Base-by-base conservation (phyloP, 2,113 vertebrate genomes). In the Anhinga anhinga region DNA sequence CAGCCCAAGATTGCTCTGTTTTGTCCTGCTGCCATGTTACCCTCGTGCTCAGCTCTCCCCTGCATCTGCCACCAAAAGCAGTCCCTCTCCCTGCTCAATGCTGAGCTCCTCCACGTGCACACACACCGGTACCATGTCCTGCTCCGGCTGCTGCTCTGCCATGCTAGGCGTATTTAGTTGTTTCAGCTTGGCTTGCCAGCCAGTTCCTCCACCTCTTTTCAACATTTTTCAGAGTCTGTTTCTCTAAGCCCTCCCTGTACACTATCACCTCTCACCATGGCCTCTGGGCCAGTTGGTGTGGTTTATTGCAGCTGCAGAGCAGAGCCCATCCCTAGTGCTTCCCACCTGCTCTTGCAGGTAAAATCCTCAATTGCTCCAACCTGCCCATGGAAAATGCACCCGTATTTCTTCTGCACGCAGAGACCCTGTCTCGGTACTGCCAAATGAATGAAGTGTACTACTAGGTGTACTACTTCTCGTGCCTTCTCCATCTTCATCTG, bases 41-140 rank as follows among this genome's bases (percentile, higher is more conserved):
- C 76, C 61, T 49, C 5, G 2, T 65, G 44, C 79, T 82, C 3
- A 2, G 22, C 25, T 80, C 30, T 93, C 63, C 79, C 49, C 70
- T 36, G 0, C 0, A 1, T 61, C 42, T 93, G 56, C 62, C 62
- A 45, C 61, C 12, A 16, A 42, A 79, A 85, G 44, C 40, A 40
- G 25, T 17, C 50, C 45, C 49, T 71, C 23, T 55, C n/a, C 29
- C 29, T n/a, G 30, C 81, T 76, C 6, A 0, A 9, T 8, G 25
- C 58, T 5, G 32, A 77, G 40, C 32, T 58, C 19, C 36, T 77
- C 42, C 40, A 27, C 0, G 1, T 93, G 34, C 70, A 77, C 3
- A 1, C 52, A 13, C 32, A 15, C 42, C 1, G 1, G n/a, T 86
- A 30, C 44, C 0, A 0, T 49, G 49, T 67, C 65, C 52, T 70